Base-by-base conservation (phyloP, 2,888 invertebrate genomes). In the Lasioglossum leucozonium region DNA sequence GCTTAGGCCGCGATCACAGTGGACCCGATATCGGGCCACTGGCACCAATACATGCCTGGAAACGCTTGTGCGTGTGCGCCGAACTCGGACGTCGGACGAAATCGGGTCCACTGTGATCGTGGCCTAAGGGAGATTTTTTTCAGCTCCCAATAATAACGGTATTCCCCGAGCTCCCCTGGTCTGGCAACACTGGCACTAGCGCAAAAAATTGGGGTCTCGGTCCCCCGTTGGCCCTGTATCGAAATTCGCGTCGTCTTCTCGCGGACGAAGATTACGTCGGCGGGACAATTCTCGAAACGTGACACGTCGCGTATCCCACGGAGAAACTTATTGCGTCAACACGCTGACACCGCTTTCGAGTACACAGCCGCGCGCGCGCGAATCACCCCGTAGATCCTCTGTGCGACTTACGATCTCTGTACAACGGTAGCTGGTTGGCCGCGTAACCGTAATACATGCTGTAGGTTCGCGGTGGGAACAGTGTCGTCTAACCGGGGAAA, bases 381-480 rank as follows among this genome's bases (percentile, higher is more conserved):
- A 51, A 51, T 51, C 51, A 51, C 51, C 22, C 51, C 22, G 51
- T 51, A n/a, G 51, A 51, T 51, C 51, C 51, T n/a, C 51, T 8
- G 51, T n/a, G n/a, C 51, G n/a, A 51, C 51, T 51, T 51, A 51
- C 51, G 51, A 51, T 51, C 51, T 51, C 51, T 3, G 22, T 51
- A 26, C 26, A 67, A n/a, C n/a, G n/a, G 26, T n/a, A 72, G 22
- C 75, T 65, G 62, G 78, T 55, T 77, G 67, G 67, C 72, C 47
- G n/a, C 58, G 79, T 79, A 58, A 79, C 69, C 74, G 84, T 86
- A 81, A 84, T 62, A 58, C 74, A 26, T 18, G 11, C 62, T 5
- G 30, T 67, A 69, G n/a, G 26, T 51, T 26, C 79, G 26, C 73
- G 30, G 16, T 16, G 58, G 58, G 30, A 74, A 85, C 85, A 74